These are phyloP conservation scores for Phrynocephalus guinanensis DNA, from an alignment of 2,797 vertebrate species.

Conservation along the genomic window DNA sequence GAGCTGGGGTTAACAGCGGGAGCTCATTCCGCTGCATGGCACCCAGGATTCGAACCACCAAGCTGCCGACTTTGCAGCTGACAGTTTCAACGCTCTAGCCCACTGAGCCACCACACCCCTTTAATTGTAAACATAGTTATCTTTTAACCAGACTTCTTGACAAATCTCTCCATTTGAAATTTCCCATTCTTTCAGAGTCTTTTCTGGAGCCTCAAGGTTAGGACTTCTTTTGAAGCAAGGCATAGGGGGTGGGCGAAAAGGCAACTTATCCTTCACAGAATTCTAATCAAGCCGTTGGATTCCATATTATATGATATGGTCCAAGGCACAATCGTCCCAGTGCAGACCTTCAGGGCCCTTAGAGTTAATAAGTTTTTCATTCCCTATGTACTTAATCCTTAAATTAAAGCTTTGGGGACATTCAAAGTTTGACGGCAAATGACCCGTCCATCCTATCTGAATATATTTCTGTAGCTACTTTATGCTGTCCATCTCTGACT, in stretches of 20 bases:
- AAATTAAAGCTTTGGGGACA: neutral
- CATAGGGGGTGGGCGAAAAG: neutral
- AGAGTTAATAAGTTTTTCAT: neutral
- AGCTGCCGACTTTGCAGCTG: too few species aligned
- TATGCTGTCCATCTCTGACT: neutral
- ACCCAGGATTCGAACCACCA: too few species aligned
- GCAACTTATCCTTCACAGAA: neutral
- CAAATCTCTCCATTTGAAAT: constrained; percentile 9
- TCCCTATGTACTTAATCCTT: neutral
- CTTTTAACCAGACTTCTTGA: constrained; percentile 2
- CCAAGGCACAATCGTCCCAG: neutral
- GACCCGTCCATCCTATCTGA: neutral
- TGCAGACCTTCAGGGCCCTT: neutral
- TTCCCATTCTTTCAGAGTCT: neutral
- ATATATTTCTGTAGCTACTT: neutral
- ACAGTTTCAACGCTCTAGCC: too few species aligned
- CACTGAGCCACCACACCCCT: too few species aligned
- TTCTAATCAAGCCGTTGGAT: neutral
- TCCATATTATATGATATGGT: neutral
- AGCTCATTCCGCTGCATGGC: too few species aligned
- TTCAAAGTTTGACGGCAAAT: neutral
- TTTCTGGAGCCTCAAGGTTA: neutral
- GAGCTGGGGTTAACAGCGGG: too few species aligned
- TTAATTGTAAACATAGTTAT: neutral
- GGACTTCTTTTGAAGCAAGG: constrained; percentile 11